Evolutionary conservation across 1,140 invertebrate genomes (phyloP).

Genomic region (Meloidogyne floridensis): DNA sequence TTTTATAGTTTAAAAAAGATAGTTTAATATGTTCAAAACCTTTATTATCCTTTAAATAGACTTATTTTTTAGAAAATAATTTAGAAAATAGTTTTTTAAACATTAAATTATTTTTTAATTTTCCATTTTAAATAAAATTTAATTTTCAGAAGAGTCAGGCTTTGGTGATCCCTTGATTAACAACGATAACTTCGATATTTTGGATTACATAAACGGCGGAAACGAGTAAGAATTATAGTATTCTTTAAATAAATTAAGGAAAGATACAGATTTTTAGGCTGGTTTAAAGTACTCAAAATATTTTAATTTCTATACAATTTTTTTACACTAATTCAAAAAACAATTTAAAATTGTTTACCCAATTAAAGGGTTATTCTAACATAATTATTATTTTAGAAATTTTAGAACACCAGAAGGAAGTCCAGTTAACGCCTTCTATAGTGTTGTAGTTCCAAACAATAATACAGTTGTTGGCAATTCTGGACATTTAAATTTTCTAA

Average conservation of each 20-base stretch:
- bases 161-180: conserved; percentile 54
- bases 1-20: too few species aligned
- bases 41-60: too few species aligned
- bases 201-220: conserved; percentile 52
- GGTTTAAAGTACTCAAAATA: too few species aligned
- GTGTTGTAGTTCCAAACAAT: conserved; percentile 12
- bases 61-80: background rate
- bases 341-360: too few species aligned
- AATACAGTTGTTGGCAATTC: background rate
- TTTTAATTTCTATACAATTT: too few species aligned
- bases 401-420: background rate
- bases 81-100: background rate
- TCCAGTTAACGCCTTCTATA: background rate
- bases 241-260: background rate
- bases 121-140: background rate
- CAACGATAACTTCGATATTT: conserved; percentile 53
- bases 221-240: conserved; percentile 22
- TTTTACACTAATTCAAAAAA: too few species aligned
- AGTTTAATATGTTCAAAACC: too few species aligned
- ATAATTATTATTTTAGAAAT: background rate
- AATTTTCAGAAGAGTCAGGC: conserved; percentile 55
- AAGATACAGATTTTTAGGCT: too few species aligned
- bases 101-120: too few species aligned
- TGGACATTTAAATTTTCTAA: background rate
- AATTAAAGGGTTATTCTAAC: too few species aligned